Percentiles rank a stretch among this genome's conserved stretches.
Conservation (phyloP, 2,888 invertebrate species). For the Stenodema calcarata region DNA sequence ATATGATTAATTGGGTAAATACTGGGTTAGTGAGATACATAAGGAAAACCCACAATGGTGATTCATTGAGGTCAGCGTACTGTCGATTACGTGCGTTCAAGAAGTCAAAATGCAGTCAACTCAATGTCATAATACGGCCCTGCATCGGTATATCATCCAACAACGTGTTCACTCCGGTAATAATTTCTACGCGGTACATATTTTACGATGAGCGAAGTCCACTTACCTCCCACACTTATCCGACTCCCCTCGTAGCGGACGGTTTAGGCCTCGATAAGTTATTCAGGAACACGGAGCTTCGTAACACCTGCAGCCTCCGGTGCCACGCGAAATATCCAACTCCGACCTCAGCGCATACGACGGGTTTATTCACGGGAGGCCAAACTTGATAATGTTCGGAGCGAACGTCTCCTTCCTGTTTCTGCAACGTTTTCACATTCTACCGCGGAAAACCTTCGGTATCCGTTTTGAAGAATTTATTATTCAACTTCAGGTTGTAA, state of each 20-base stretch:
- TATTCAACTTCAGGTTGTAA: neutral
- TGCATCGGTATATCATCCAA: too few species aligned
- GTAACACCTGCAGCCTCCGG: conserved; percentile 17
- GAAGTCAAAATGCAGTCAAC: too few species aligned
- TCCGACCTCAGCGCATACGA: neutral
- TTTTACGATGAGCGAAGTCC: neutral
- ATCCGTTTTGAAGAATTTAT: neutral
- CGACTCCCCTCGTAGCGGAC: neutral
- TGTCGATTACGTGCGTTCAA: too few species aligned
- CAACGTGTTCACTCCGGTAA: neutral
- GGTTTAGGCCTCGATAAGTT: conserved; percentile 16
- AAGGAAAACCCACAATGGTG: too few species aligned
- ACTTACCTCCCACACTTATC: neutral
- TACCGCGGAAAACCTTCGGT: neutral
- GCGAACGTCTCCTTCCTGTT: neutral
- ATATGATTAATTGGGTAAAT: too few species aligned
- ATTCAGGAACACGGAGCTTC: conserved; percentile 28
- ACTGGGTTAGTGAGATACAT: too few species aligned
- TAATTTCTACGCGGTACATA: neutral
- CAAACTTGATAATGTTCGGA: neutral
- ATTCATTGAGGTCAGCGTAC: too few species aligned
- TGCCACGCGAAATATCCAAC: neutral
- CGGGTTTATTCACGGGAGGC: neutral
- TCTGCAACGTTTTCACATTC: neutral
- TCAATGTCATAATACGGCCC: too few species aligned